Conservation (phyloP, 2,113 vertebrate species). For the Brachionichthys hirsutus region DNA sequence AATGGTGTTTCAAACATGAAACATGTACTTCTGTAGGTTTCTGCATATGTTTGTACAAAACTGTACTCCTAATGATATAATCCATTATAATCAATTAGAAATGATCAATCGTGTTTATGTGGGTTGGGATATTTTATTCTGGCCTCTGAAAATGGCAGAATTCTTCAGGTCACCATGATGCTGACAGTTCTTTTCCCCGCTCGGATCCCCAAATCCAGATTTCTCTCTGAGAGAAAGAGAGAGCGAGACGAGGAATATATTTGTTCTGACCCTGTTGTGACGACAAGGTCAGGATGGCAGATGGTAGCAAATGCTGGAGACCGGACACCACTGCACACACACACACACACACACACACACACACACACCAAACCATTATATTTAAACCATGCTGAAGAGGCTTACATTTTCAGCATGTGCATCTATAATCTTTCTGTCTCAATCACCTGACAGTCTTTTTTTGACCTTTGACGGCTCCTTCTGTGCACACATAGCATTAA, state of each 20-base stretch:
- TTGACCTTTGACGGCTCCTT: background rate
- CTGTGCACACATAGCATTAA: background rate
- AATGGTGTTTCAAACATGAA: no score
- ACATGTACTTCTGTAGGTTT: no score
- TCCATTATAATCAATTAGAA: no score
- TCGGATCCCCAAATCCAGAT: background rate
- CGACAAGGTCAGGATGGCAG: constrained; percentile 11
- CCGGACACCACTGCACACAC: background rate
- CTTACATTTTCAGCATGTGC: background rate
- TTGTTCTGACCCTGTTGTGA: background rate
- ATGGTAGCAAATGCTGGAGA: constrained; percentile 5
- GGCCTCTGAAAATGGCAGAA: background rate
- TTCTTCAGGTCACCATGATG: background rate
- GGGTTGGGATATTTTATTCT: no score
- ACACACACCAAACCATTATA: constrained; percentile 1
- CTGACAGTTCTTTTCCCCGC: background rate
- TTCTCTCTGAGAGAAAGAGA: background rate
- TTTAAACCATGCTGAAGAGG: background rate
- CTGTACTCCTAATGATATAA: background rate
- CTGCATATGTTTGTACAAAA: no score
- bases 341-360: constrained; percentile 6
- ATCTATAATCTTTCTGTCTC: background rate
- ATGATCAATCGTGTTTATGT: no score
- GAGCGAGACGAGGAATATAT: background rate
- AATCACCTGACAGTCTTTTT: background rate